These are phyloP conservation scores for Ginglymostoma cirratum DNA, from an alignment of 2,113 vertebrate genomes.

Conservation along the genomic window DNA sequence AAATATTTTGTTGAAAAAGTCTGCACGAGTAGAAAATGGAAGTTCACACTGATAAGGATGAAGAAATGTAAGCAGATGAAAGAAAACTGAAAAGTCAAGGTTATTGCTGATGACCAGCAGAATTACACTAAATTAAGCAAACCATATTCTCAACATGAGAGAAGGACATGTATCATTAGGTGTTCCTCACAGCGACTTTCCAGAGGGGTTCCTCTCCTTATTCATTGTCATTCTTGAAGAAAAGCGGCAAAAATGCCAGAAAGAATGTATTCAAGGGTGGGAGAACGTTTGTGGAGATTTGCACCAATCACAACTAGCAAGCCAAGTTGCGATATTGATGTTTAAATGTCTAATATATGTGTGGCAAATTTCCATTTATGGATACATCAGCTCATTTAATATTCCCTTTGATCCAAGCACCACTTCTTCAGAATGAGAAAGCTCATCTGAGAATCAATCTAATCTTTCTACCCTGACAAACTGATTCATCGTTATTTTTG, in stretches of 20 bases:
- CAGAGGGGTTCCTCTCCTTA: neutral
- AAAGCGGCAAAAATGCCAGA: neutral
- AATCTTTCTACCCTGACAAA: neutral
- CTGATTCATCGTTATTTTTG: neutral
- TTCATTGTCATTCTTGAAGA: neutral
- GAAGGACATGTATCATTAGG: neutral
- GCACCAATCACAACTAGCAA: too few relatives aligned
- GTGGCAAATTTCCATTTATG: neutral
- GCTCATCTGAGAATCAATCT: neutral
- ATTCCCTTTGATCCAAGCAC: neutral
- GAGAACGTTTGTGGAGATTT: neutral
- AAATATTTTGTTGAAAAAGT: neutral
- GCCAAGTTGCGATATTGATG: neutral
- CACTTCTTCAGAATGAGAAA: neutral
- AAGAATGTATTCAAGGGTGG: neutral
- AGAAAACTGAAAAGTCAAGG: neutral
- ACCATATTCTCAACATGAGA: neutral
- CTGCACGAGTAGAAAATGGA: neutral
- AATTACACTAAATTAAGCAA: neutral
- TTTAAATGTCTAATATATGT: neutral
- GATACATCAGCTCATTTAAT: neutral
- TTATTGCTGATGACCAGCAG: neutral
- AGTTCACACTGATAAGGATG: neutral
- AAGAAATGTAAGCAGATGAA: neutral
- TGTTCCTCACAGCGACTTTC: neutral